Percentiles rank a stretch among this genome's conserved stretches.
These are phyloP conservation scores for Nebria salina DNA, from an alignment of 2,888 invertebrate species.

Conservation along the genomic window DNA sequence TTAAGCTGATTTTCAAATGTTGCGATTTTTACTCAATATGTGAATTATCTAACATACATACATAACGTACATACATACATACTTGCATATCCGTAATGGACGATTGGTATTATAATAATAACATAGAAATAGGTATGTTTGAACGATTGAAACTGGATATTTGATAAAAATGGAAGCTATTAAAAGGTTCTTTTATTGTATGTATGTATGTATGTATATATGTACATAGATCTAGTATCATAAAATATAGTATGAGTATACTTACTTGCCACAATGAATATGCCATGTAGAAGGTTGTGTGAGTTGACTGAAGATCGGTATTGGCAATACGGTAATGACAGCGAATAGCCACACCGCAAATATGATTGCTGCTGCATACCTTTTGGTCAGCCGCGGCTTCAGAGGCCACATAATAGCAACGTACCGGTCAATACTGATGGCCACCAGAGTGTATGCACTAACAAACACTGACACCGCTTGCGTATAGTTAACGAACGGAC, in stretches of 20 bases:
- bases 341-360: slow-evolving; percentile 80
- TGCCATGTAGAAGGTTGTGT: slow-evolving; percentile 72
- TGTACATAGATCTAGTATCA: too few species aligned
- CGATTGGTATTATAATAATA: too few species aligned
- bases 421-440: slow-evolving; percentile 90
- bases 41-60: background rate
- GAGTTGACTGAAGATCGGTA: slow-evolving; percentile 77
- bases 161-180: too few species aligned
- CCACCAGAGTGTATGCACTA: slow-evolving; percentile 89
- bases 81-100: too few species aligned
- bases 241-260: background rate
- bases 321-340: slow-evolving; percentile 81
- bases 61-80: background rate
- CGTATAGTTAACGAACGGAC: slow-evolving; percentile 83
- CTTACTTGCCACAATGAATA: slow-evolving; percentile 72
- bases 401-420: slow-evolving; percentile 91
- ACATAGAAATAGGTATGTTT: too few species aligned
- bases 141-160: too few species aligned
- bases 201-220: too few species aligned
- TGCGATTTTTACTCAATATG: background rate
- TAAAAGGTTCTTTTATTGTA: too few species aligned
- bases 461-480: slow-evolving; percentile 85
- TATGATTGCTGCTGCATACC: slow-evolving; percentile 75
- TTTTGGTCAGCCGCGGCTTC: slow-evolving; percentile 80
- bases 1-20: background rate